Conservation (phyloP, 2,113 vertebrate species). For the Cyanocitta stelleri region DNA sequence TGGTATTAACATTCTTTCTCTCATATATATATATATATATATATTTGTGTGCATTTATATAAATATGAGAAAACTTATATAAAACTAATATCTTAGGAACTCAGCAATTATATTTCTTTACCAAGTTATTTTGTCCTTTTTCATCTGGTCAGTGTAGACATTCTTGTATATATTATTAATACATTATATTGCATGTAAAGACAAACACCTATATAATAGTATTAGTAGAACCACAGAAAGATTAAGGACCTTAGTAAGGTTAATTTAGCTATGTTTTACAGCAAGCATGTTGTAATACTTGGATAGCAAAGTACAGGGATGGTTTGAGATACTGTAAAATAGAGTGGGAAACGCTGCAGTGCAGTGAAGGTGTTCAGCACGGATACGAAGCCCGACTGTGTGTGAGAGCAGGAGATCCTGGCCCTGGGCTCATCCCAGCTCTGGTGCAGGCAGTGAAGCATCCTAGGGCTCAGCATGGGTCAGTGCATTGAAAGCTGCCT, state of each 20-base stretch:
- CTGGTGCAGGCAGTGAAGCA: not conserved
- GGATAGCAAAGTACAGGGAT: not conserved
- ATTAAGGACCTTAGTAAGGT: not conserved
- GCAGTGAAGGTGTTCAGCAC: fast-evolving
- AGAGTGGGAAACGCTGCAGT: not conserved
- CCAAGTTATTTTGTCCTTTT: not conserved
- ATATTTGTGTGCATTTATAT: not conserved
- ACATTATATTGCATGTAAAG: not conserved
- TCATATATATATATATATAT: not conserved
- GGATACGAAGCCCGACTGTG: fast-evolving
- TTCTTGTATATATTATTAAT: not conserved
- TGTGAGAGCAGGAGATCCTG: not conserved
- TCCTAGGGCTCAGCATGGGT: not conserved
- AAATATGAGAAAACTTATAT: not conserved
- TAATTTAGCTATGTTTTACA: not conserved
- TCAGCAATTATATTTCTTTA: not conserved
- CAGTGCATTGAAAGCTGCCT: not conserved
- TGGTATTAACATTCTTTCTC: constrained; percentile 6
- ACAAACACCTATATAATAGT: not conserved
- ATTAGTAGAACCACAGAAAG: not conserved
- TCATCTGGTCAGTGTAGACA: not conserved
- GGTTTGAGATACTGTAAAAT: not conserved
- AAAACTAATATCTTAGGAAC: not conserved
- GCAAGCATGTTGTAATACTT: not conserved
- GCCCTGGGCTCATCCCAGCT: not conserved